phyloP scores from a whole-genome alignment of 2,797 vertebrate genomes.

The Jordanella pulchra region DNA sequence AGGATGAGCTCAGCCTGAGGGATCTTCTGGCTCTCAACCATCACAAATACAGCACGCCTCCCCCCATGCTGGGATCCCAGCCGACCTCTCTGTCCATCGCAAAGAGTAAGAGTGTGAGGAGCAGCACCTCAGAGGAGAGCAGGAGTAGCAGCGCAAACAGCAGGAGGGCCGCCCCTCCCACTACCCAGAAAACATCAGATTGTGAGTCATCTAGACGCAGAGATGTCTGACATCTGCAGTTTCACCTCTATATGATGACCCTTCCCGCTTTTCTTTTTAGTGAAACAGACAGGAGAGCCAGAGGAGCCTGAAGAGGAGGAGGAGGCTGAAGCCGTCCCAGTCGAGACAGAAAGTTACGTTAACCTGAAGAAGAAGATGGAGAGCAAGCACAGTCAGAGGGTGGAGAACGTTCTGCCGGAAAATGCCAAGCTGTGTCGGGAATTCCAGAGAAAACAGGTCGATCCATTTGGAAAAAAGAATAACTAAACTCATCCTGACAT shows the following conservation, averaged over 20 bases:
- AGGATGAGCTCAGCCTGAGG: conserved; percentile 85
- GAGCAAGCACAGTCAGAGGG: conserved; percentile 78
- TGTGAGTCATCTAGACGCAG: conserved; percentile 53
- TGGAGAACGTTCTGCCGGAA: conserved; percentile 81
- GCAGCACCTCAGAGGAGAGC: conserved; percentile 47
- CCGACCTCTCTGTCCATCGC: conserved; percentile 31
- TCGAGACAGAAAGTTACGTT: conserved; percentile 90
- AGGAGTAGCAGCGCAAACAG: conserved; percentile 40
- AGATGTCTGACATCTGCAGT: not conserved
- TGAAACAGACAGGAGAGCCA: conserved; percentile 70
- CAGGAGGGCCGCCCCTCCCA: conserved; percentile 30
- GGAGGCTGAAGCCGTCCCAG: conserved; percentile 76
- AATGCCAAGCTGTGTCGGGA: conserved; percentile 88
- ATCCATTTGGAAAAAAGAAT: not conserved
- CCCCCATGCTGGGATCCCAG: conserved; percentile 61
- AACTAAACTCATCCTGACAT: too few species aligned
- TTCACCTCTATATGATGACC: not conserved
- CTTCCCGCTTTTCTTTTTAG: conserved; percentile 27
- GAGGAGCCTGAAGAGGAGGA: conserved; percentile 75
- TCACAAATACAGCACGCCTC: conserved; percentile 89
- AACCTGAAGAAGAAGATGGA: conserved; percentile 88
- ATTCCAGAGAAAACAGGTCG: conserved; percentile 85
- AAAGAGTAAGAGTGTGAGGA: conserved; percentile 69
- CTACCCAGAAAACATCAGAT: conserved; percentile 44
- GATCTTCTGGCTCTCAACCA: conserved; percentile 81